Evolutionary conservation across 1,140 invertebrate genomes (phyloP).

Genomic region (Meloidogyne hapla): DNA sequence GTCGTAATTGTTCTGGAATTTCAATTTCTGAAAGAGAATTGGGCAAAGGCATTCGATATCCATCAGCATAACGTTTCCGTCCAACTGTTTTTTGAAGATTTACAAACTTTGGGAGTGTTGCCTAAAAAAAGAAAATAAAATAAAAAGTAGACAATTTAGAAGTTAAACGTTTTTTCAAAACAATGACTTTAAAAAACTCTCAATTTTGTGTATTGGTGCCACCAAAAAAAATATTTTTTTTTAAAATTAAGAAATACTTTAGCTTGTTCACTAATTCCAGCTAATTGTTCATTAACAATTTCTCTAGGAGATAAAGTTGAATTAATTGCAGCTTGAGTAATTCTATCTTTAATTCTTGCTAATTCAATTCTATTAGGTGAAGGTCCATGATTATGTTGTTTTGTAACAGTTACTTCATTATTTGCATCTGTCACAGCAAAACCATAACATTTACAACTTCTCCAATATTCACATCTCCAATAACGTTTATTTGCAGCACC

Average conservation of each 20-base stretch:
- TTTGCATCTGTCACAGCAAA: not conserved
- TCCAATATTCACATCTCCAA: slow-evolving; percentile 17
- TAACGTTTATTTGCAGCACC: not conserved
- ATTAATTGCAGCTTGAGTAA: slow-evolving; percentile 5
- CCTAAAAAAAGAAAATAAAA: no score
- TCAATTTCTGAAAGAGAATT: slow-evolving; percentile 17
- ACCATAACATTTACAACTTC: slow-evolving; percentile 7
- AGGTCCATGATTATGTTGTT: not conserved
- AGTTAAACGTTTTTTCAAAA: no score
- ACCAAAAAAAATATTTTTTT: no score
- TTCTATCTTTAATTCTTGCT: not conserved
- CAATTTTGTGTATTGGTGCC: no score
- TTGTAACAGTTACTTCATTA: slow-evolving; percentile 8
- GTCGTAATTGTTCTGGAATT: not conserved
- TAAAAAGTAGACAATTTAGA: no score
- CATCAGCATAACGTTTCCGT: slow-evolving; percentile 1
- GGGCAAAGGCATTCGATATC: slow-evolving; percentile 1
- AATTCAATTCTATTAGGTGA: slow-evolving; percentile 11
- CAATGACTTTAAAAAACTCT: no score
- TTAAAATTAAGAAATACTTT: not conserved
- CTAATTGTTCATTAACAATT: slow-evolving; percentile 15
- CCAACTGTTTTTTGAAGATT: slow-evolving; percentile 9
- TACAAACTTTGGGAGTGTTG: slow-evolving; percentile 19
- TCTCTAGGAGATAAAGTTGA: not conserved
- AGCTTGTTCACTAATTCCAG: slow-evolving; percentile 11